Evolutionary conservation across 2,888 invertebrate species (phyloP).

Genomic region (Julus scandinavius): DNA sequence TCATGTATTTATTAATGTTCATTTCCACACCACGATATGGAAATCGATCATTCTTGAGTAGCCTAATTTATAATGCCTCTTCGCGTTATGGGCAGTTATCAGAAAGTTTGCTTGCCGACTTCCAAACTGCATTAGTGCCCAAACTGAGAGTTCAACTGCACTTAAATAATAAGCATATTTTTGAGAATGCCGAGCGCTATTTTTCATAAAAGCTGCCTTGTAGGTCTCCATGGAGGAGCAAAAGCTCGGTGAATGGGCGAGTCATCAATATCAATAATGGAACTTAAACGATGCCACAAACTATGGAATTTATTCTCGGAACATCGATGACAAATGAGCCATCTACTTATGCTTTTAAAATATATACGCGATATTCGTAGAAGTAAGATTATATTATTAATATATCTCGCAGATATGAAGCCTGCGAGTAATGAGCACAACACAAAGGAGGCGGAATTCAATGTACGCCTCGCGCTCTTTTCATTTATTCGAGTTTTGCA

Average conservation of each 20-base stretch:
- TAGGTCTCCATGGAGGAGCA: neutral
- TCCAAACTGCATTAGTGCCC: constrained; percentile 12
- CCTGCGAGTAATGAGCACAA: neutral
- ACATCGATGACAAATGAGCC: constrained; percentile 33
- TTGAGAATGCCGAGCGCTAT: neutral
- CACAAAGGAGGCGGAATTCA: constrained; percentile 24
- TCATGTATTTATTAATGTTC: neutral
- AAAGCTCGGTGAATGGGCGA: constrained; percentile 12
- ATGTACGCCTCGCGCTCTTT: neutral
- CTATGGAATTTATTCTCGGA: constrained; percentile 33
- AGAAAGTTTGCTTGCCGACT: neutral
- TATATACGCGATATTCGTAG: neutral
- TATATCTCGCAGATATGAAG: neutral
- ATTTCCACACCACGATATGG: neutral
- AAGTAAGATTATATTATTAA: constrained; percentile 26
- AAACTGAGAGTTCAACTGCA: neutral
- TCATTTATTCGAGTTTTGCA: constrained; percentile 33
- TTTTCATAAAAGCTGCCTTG: neutral
- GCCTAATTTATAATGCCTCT: constrained; percentile 8
- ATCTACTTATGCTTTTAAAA: constrained; percentile 16
- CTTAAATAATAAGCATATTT: constrained; percentile 26
- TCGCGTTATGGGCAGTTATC: neutral
- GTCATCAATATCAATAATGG: constrained; percentile 33
- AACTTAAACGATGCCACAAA: constrained; percentile 33
- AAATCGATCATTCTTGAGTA: constrained; percentile 31